Percentiles rank a stretch among this genome's conserved stretches.
Evolutionary conservation across 2,797 vertebrate species (phyloP).

Genomic region (Cuniculus paca): DNA sequence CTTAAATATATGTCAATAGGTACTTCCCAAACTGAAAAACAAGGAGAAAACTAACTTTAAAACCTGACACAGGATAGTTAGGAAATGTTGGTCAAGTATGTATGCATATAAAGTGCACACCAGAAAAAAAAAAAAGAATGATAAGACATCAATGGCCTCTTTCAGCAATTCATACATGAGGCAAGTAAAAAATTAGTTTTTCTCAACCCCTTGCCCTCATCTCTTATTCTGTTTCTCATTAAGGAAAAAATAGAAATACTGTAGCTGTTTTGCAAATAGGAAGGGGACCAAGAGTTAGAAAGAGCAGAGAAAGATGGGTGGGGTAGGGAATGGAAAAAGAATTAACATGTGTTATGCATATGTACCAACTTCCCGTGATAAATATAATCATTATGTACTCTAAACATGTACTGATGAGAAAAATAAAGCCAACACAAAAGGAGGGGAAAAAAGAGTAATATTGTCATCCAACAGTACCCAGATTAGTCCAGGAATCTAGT

Average conservation of each 20-base stretch:
- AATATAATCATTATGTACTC: not conserved
- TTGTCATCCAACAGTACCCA: not conserved
- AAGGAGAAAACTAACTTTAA: too few species aligned
- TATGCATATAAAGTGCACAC: not conserved
- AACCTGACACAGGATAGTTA: not conserved
- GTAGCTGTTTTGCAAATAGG: not conserved
- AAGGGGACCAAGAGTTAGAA: not conserved
- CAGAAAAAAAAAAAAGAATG: not conserved
- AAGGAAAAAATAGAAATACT: not conserved
- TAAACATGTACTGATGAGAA: not conserved
- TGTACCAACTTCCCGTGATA: not conserved
- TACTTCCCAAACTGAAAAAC: not conserved
- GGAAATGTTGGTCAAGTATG: not conserved
- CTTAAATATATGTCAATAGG: not conserved
- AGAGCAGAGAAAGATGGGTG: not conserved
- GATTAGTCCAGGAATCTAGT: not conserved
- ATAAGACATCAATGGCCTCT: not conserved
- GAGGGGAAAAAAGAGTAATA: not conserved
- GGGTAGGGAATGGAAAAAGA: not conserved
- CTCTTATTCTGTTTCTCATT: not conserved
- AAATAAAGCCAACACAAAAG: not conserved
- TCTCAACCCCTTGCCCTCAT: not conserved
- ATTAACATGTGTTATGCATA: not conserved
- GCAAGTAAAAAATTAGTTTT: not conserved
- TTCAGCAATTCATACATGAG: not conserved